These are phyloP conservation scores for Asobara japonica DNA, from an alignment of 1,140 invertebrate species.

Conservation along the genomic window DNA sequence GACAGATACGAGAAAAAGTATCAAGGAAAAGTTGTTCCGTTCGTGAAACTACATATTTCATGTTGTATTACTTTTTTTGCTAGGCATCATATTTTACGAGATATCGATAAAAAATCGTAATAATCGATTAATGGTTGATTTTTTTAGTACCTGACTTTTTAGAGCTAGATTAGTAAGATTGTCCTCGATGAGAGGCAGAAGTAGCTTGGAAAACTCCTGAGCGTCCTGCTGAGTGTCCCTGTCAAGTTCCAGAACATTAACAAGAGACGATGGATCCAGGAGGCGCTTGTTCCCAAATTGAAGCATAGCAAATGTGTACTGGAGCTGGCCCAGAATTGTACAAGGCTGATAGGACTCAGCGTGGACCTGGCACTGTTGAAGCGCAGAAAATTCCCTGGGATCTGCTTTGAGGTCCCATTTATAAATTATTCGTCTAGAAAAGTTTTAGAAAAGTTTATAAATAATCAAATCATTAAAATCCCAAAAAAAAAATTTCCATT, in stretches of 20 bases:
- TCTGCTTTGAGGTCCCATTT: slow-evolving; percentile 71
- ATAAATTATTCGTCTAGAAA: slow-evolving; percentile 71
- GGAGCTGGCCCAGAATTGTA: slow-evolving; percentile 71
- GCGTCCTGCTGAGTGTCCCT: slow-evolving; percentile 76
- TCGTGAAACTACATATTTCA: no score
- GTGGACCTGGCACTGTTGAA: slow-evolving; percentile 46
- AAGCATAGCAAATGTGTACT: slow-evolving; percentile 76
- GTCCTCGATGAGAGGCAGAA: slow-evolving; percentile 72
- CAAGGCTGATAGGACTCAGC: slow-evolving; percentile 57
- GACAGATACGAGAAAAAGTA: no score
- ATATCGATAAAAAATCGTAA: no score
- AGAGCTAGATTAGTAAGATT: slow-evolving; percentile 65
- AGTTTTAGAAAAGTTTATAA: slow-evolving; percentile 7
- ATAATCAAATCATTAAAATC: no score
- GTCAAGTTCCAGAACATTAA: slow-evolving; percentile 73
- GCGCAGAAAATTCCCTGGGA: slow-evolving; percentile 60
- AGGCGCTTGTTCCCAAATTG: slow-evolving; percentile 70
- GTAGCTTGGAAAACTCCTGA: slow-evolving; percentile 79
- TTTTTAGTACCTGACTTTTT: no score
- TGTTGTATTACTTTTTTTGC: no score
- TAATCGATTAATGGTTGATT: no score
- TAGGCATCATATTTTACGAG: no score
- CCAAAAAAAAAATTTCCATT: no score
- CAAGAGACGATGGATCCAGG: slow-evolving; percentile 74
- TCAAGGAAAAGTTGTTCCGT: no score